Base-by-base conservation (phyloP, 1,140 invertebrate genomes). In the Heliothis virescens region DNA sequence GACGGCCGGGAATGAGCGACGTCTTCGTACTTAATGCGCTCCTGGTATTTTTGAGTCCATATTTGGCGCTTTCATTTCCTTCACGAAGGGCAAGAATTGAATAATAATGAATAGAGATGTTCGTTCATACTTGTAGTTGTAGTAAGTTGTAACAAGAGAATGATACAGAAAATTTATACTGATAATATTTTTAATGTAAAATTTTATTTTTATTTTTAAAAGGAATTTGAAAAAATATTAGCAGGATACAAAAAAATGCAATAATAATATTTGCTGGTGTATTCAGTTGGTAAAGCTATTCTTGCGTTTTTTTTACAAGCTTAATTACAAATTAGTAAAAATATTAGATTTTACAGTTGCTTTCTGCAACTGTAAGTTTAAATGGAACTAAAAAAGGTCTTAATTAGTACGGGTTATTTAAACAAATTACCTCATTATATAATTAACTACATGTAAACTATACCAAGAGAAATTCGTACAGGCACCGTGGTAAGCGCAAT, bases 61-160 rank as follows among this genome's bases (percentile, higher is more conserved):
- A 90, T 90, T 89, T 86, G 87, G 85, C 82, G 83, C 86, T 87
- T 89, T 89, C 83, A 50, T 81, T 85, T 81, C 63, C 67, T 41
- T 13, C 10, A 34, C 26, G 62, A 16, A 16, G 50, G 15, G n/a
- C 50, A 13, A 18, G 11, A 67, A 21, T 67, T 11, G 41, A 65
- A 69, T 29, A 15, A 69, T 52, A 34, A 52, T 53, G 21, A 71
- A 29, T 52, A 5, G 7, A 29, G 57, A 60, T 60, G 21, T 60
- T 48, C 41, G 16, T 21, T 67, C 41, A 21, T 67, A 41, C 12
- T 48, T 41, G 63, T 48, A 50, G 59, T 15, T 34, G 21, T 62
- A 15, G 18, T 18, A 21, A 18, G 9, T 59, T 21, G 55, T 62
- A 11, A 26, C 26, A 29, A 59, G 34, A 41, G 9, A 41, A 41